Conservation (phyloP, 2,113 vertebrate species). For the Mesitornis unicolor region DNA sequence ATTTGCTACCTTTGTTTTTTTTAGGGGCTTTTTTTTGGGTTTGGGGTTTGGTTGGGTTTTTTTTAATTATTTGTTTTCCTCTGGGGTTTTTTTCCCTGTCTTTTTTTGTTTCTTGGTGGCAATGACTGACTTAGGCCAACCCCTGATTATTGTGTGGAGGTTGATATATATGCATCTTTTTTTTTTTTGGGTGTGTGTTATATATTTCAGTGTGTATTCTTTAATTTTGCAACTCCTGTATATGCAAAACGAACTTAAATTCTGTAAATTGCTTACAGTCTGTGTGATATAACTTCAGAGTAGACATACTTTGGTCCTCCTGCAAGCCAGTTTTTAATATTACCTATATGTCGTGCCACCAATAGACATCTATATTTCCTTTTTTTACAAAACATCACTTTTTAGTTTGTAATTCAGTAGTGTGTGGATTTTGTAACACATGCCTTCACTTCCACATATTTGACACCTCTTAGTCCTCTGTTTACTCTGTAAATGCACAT, state of each 20-base stretch:
- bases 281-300: conserved; percentile 72
- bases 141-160: conserved; percentile 71
- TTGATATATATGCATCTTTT: conserved; percentile 78
- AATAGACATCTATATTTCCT: conserved; percentile 23
- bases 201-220: conserved; percentile 83
- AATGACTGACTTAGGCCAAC: conserved; percentile 59
- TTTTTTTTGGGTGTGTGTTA: conserved; percentile 52
- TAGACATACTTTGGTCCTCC: conserved; percentile 67
- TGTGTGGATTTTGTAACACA: conserved; percentile 56
- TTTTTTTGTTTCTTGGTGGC: conserved; percentile 46
- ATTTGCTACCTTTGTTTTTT: too few relatives aligned
- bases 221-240: conserved; percentile 74
- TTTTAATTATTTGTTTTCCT: not conserved
- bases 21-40: too few relatives aligned
- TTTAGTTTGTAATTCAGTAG: conserved; percentile 47
- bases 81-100: not conserved
- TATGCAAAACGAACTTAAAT: conserved; percentile 73
- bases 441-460: conserved; percentile 47
- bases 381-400: conserved; percentile 31
- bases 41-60: rapidly evolving
- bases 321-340: conserved; percentile 72
- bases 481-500: conserved; percentile 72
- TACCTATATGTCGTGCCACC: conserved; percentile 57
- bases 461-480: conserved; percentile 24
- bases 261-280: conserved; percentile 81